A percentile compares a stretch with the other conserved stretches of the same genome.
These are phyloP conservation scores for Sicus ferrugineus DNA, from an alignment of 2,888 invertebrate genomes.

Conservation along the genomic window DNA sequence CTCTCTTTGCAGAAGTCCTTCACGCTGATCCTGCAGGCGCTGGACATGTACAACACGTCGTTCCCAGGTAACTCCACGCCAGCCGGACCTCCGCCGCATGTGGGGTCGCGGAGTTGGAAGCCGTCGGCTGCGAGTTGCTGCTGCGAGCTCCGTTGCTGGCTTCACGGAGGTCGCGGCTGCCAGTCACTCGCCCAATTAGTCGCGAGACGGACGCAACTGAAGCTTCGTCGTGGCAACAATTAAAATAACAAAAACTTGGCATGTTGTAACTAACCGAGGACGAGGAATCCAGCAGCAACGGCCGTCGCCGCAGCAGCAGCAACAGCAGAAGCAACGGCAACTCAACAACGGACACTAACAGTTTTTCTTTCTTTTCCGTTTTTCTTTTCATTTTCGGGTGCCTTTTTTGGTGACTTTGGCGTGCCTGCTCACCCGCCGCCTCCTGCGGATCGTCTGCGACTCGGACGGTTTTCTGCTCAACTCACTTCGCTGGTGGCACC, in stretches of 20 bases:
- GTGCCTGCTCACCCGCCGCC: conserved; percentile 10
- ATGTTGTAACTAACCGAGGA: no score
- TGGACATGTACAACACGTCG: conserved; percentile 82
- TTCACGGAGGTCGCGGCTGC: background rate
- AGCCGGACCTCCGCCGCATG: conserved; percentile 20
- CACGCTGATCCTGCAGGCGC: conserved; percentile 89
- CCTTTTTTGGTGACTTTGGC: conserved; percentile 18
- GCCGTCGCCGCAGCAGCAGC: conserved; percentile 14
- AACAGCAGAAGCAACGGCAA: conserved; percentile 1
- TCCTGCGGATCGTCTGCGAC: conserved; percentile 9
- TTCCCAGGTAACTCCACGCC: conserved; percentile 71
- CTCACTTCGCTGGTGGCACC: conserved; percentile 7
- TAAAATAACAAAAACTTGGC: conserved; percentile 10
- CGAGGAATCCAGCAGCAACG: background rate
- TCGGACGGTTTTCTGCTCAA: conserved; percentile 25
- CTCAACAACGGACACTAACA: background rate
- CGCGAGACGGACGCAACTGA: conserved; percentile 4
- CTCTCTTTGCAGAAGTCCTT: conserved; percentile 82
- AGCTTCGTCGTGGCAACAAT: conserved; percentile 13
- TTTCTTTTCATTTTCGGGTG: conserved; percentile 33
- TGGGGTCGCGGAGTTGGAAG: background rate
- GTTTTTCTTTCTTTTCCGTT: conserved; percentile 42
- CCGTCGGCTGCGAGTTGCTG: background rate
- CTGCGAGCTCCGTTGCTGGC: background rate
- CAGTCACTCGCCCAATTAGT: background rate